Percentiles rank a stretch among this genome's conserved stretches.
These are phyloP conservation scores for Picathartes gymnocephalus DNA, from an alignment of 2,113 vertebrate species.

Conservation along the genomic window DNA sequence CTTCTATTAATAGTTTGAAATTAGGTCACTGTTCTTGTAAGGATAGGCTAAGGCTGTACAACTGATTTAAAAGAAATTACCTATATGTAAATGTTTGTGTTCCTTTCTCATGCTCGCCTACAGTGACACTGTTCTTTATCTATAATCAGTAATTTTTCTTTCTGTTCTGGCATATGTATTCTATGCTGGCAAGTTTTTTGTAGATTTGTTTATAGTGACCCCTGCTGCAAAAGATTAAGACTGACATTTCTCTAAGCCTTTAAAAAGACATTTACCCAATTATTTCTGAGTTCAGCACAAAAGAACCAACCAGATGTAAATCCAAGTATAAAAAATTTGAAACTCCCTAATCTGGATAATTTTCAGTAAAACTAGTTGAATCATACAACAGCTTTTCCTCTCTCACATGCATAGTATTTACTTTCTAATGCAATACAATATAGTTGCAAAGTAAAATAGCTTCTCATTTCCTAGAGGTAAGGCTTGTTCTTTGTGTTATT, in stretches of 20 bases:
- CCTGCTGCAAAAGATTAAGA: conserved; percentile 44
- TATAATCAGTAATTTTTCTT: background rate
- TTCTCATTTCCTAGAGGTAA: background rate
- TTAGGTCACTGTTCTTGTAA: conserved; percentile 23
- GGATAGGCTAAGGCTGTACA: background rate
- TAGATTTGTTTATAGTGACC: conserved; percentile 51
- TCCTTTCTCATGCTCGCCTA: background rate
- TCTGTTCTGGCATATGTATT: background rate
- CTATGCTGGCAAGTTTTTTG: background rate
- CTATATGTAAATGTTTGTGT: background rate
- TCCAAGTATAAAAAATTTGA: background rate
- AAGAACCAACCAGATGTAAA: background rate
- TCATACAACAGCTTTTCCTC: background rate
- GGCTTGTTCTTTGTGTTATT: background rate
- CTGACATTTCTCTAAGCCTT: background rate
- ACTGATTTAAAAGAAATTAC: conserved; percentile 1
- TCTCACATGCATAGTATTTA: background rate
- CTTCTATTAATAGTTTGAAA: conserved; percentile 56
- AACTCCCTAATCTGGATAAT: background rate
- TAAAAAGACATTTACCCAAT: background rate
- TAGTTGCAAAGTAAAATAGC: background rate
- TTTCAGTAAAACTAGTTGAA: background rate
- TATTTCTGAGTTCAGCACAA: background rate
- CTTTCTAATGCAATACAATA: background rate
- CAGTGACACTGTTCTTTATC: background rate